Evolutionary conservation across 92 coral and sea anemone genomes (phyloP).

Genomic region (Porites rus): DNA sequence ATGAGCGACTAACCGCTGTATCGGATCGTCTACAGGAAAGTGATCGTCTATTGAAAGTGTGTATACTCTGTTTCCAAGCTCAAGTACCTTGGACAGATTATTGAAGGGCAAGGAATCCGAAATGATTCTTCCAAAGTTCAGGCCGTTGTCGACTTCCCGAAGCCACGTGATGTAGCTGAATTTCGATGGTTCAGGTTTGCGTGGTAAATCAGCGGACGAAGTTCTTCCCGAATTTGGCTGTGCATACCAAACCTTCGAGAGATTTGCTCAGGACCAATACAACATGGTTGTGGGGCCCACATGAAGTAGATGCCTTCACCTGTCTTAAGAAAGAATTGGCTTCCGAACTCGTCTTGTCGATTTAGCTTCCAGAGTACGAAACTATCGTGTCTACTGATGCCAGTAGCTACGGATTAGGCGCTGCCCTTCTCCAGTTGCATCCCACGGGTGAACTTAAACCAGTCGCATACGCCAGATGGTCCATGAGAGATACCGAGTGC

Average conservation of each 20-base stretch:
- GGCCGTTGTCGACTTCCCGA: constrained; percentile 32
- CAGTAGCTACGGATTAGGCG: constrained; percentile 24
- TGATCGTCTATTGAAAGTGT: constrained; percentile 40
- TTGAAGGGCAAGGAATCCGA: constrained; percentile 55
- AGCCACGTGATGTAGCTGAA: constrained; percentile 33
- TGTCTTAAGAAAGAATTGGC: constrained; percentile 28
- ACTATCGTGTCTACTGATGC: constrained; percentile 53
- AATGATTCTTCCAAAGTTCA: constrained; percentile 48
- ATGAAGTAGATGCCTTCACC: constrained; percentile 39
- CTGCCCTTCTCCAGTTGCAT: constrained; percentile 27
- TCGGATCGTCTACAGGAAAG: constrained; percentile 50
- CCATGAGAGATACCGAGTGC: constrained; percentile 25
- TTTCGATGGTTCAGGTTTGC: constrained; percentile 60
- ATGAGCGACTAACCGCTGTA: constrained; percentile 22
- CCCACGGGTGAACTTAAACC: constrained; percentile 1
- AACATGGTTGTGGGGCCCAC: constrained; percentile 48
- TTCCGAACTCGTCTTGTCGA: constrained; percentile 30
- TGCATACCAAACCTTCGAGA: constrained; percentile 41
- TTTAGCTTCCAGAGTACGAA: constrained; percentile 35
- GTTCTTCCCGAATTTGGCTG: constrained; percentile 54
- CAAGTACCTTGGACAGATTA: constrained; percentile 49
- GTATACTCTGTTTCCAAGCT: constrained; percentile 36
- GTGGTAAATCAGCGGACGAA: constrained; percentile 55
- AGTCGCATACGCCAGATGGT: not conserved
- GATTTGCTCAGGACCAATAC: constrained; percentile 48